Evolutionary conservation across 2,113 vertebrate species (phyloP), one percentile per base, ranked within the genome.

Genomic region (Mesembrinibis cayennensis): DNA sequence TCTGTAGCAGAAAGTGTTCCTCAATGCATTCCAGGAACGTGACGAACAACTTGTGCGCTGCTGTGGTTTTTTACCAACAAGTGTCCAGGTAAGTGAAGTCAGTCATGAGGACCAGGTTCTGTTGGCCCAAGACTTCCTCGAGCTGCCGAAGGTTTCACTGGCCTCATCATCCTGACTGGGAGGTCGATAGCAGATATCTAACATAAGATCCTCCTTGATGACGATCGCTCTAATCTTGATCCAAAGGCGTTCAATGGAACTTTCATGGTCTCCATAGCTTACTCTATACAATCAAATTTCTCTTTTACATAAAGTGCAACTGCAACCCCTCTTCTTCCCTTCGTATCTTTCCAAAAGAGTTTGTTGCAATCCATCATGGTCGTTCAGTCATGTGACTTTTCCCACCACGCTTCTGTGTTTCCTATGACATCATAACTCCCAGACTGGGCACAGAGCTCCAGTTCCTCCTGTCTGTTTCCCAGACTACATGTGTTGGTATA

Each of bases 111-210:
- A 56, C 10, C 3, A 40, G 21, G 5, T 67, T 74, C 22, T 58
- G 4, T 27, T 52, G 12, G 12, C 10, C 14, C 52, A 69, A 47
- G 49, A 32, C 14, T 63, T 77, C 12, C 42, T 9, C 49, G 14
- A 62, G 17, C 29, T 32, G 9, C 18, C 2, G 3, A 61, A 47
- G 23, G 10, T n/a, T 69, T 53, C 1, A 2, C 18, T 67, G 23
- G 7, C 22, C 18, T 45, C 0, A 0, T 38, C 27, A 12, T 67
- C 8, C 13, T 36, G 5, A 40, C 2, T 70, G 19, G 22, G 12
- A 61, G 13, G 16, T 69, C 2, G 1, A 19, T 26, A 61, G 47
- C 23, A 61, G 29, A 76, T 15, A 59, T 10, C 13, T 61, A 45
- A 53, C 15, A 29, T 29, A 71, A 88, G 5, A 45, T 34, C 4